Conservation (phyloP, 2,888 invertebrate genomes). For the Zygogramma bicolorata region DNA sequence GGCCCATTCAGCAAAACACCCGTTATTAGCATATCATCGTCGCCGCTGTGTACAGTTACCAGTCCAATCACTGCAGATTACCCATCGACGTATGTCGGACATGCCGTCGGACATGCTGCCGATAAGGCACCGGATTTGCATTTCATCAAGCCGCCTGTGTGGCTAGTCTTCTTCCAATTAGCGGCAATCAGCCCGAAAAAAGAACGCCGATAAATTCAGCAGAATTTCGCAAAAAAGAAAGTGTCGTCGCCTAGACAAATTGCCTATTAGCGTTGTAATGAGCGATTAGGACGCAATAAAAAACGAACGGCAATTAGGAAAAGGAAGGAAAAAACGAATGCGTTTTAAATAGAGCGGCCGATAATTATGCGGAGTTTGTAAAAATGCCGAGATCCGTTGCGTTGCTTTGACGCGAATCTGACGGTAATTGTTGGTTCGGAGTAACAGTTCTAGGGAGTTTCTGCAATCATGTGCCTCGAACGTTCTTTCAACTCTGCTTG, state of each 20-base stretch:
- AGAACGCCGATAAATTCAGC: conserved; percentile 27
- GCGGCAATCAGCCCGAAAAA: conserved; percentile 27
- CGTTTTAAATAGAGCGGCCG: conserved; percentile 42
- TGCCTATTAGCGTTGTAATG: conserved; percentile 24
- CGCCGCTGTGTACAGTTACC: too few relatives aligned
- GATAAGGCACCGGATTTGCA: conserved; percentile 6
- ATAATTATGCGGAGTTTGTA: conserved; percentile 41
- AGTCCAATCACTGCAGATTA: conserved; percentile 9
- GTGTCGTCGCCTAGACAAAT: conserved; percentile 35
- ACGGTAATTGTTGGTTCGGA: conserved; percentile 46
- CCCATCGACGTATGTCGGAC: background rate
- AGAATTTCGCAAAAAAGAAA: conserved; percentile 39
- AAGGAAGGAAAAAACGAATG: conserved; percentile 29
- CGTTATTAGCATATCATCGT: too few relatives aligned
- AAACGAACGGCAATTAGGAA: conserved; percentile 22
- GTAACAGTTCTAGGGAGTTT: conserved; percentile 5
- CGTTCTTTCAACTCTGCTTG: background rate
- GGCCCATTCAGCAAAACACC: too few relatives aligned
- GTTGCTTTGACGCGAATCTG: conserved; percentile 40
- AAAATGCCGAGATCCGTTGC: conserved; percentile 38
- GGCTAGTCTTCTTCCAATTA: conserved; percentile 25
- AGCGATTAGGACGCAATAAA: background rate
- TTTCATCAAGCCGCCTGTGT: background rate
- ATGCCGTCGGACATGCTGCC: too few relatives aligned
- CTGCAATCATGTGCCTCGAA: background rate